Evolutionary conservation across 2,797 vertebrate species (phyloP).

Genomic region (Tachyglossus aculeatus): DNA sequence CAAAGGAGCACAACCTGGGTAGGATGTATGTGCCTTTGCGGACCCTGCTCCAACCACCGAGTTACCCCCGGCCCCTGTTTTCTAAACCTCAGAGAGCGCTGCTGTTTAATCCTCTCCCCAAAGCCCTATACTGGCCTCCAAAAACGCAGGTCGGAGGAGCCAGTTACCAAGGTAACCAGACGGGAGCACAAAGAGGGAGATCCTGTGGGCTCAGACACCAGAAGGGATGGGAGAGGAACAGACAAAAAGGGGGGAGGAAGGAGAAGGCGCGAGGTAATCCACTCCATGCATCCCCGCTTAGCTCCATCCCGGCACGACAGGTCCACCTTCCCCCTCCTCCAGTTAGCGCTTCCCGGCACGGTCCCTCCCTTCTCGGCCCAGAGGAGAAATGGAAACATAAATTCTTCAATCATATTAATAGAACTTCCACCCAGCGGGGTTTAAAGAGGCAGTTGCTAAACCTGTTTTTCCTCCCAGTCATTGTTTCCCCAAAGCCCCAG

Average conservation of each 20-base stretch:
- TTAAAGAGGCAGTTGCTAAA: no score
- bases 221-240: slow-evolving; percentile 17
- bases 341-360: neutral
- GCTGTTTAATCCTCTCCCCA: slow-evolving; percentile 22
- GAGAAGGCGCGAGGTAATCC: neutral
- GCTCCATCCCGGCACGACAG: neutral
- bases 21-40: no score
- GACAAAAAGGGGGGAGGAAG: neutral
- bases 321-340: neutral
- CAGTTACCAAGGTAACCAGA: slow-evolving; percentile 46
- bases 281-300: neutral
- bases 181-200: slow-evolving; percentile 17
- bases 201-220: slow-evolving; percentile 26
- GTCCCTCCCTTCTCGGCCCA: no score
- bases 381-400: no score
- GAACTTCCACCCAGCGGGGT: no score
- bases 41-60: no score
- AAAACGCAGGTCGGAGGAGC: slow-evolving; percentile 1
- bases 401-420: no score
- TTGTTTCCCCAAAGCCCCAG: no score
- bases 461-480: no score
- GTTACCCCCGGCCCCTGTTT: no score
- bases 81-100: no score
- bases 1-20: no score
- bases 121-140: neutral